Evolutionary conservation across 2,797 vertebrate genomes (phyloP).

Genomic region (Loriculus beryllinus): DNA sequence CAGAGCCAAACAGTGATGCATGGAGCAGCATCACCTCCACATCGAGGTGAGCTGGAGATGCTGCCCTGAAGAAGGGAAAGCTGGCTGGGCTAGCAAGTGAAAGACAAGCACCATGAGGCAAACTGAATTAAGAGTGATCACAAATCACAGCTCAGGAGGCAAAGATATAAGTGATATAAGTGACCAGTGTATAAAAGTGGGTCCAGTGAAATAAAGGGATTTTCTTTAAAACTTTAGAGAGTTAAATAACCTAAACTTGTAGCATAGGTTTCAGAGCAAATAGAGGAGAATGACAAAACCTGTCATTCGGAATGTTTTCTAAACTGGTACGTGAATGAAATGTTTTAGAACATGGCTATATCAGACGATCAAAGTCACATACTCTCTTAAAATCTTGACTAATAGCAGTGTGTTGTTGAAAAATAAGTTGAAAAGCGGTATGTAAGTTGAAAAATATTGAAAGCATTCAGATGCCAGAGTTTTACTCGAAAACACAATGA

Average conservation of each 20-base stretch:
- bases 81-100: not conserved
- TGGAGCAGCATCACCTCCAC: not conserved
- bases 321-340: not conserved
- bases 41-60: not conserved
- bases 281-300: not conserved
- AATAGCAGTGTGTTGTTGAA: not conserved
- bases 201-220: not conserved
- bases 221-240: not conserved
- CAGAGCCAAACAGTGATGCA: accelerated
- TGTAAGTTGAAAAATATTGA: not conserved
- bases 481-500: not conserved
- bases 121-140: not conserved
- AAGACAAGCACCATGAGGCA: not conserved
- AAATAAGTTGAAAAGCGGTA: not conserved
- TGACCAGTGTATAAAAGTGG: not conserved
- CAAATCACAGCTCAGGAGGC: not conserved
- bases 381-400: not conserved
- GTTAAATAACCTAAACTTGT: not conserved
- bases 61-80: not conserved
- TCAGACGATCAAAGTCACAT: not conserved
- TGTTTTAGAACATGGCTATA: not conserved
- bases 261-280: not conserved
- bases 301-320: not conserved
- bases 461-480: not conserved
- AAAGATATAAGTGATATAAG: not conserved